Evolutionary conservation across 1,140 invertebrate genomes (phyloP), one percentile per base, ranked within the genome.

Genomic region (Drosophila micromelanica): DNA sequence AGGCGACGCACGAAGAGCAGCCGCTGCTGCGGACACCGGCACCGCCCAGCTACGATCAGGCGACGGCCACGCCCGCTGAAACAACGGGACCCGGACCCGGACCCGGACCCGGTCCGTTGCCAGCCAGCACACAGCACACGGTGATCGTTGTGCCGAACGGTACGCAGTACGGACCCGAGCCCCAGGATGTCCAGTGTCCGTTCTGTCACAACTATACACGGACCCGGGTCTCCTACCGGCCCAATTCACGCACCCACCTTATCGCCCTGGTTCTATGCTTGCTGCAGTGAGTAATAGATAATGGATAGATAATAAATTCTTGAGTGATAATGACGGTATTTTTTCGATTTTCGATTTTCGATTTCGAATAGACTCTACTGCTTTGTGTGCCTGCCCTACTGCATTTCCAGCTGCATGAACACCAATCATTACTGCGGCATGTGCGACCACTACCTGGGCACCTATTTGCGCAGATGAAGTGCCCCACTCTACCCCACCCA

Each of bases 341-440:
- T 23, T 1, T 23, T 23, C 20, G 20, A 23, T 23, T 23, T 23
- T 2, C 20, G 2, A 23, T 23, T 23, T 23, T 23, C 20, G 20
- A 3, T 23, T 23, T 3, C 20, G 3, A 1, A 23, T 90, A 95
- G 94, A 77, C 94, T 94, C 70, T 95, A 94, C 91, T 93, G 93
- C 17, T 95, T 94, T 68, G 93, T 93, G 8, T 95, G 93, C 60
- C 85, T 95, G 30, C 95, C 95, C 4, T 96, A 96, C 73, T 95
- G 94, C 69, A 93, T 95, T 73, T 93, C 95, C 73, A 93, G 92
- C 32, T 96, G 95, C 80, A 92, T 94, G 84, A 93, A 92, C 23
- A 93, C 93, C 11, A 94, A 94, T 68, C 95, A 96, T 77, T 94
- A 94, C 77, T 96, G 95, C 80, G 95, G 95, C 32, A 93, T 93